These are phyloP conservation scores for Chrysemys picta DNA, from an alignment of 2,113 vertebrate species.

Conservation along the genomic window DNA sequence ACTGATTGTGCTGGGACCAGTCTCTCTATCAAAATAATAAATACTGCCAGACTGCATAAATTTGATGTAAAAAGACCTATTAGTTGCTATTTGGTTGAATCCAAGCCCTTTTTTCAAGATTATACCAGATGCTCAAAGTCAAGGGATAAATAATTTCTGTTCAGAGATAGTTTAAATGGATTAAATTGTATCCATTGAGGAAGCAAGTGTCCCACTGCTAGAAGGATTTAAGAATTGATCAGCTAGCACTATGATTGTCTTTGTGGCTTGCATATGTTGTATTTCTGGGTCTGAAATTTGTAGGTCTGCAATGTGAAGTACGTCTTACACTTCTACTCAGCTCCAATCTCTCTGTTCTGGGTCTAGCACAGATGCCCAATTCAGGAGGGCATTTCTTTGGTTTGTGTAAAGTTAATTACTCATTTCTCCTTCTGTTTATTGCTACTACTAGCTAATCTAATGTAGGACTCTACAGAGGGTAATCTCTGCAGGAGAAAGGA, in stretches of 20 bases:
- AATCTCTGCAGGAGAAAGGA: neutral
- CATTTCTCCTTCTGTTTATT: neutral
- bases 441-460: neutral
- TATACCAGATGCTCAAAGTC: neutral
- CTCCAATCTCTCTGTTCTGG: neutral
- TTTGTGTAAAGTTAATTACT: neutral
- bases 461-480: neutral
- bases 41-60: neutral
- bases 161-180: neutral
- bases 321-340: neutral
- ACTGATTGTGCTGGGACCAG: neutral
- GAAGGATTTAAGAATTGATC: neutral
- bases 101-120: neutral
- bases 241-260: neutral
- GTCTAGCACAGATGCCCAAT: neutral
- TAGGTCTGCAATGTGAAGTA: neutral
- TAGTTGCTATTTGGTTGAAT: neutral
- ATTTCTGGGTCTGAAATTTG: neutral
- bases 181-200: neutral
- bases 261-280: neutral
- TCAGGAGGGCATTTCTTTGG: neutral
- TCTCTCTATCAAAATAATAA: neutral
- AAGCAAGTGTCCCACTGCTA: neutral
- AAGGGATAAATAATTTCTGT: neutral
- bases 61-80: neutral